Base-by-base conservation (phyloP, 2,113 vertebrate species). In the Sylvietta virens region DNA sequence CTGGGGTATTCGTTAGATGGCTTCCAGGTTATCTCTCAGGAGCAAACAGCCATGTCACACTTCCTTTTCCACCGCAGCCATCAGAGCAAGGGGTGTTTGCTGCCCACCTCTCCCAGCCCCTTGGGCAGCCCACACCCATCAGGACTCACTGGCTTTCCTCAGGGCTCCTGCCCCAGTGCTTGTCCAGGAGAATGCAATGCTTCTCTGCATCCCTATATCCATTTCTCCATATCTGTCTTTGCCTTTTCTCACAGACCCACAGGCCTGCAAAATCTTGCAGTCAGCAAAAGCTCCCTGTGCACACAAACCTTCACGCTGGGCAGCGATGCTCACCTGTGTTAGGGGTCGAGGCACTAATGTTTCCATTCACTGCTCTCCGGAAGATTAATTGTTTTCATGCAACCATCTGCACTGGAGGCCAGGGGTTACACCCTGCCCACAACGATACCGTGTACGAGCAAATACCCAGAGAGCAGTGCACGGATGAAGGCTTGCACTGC, bases 321-420 rank as follows among this genome's bases (percentile, higher is more conserved):
- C 77, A 62, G 42, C 2, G 69, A 30, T 7, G 16, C 73, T 89
- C 78, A 84, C 95, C 92, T 91, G 65, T 50, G 61, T 22, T 64
- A 58, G 77, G 53, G 56, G 48, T 84, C 4, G 13, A 93, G 88
- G 50, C 87, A 60, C 78, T 60, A 56, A 58, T 14, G 57, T 85
- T 95, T 85, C 90, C 65, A 40, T 79, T 91, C 12, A 4, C 73
- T 56, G 65, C 64, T 90, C 37, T 60, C 84, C 3, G 0, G 17
- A 87, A 95, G 90, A 81, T 92, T 78, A 78, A 85, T 94, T 85
- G 81, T 94, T 96, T 91, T 62, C 87, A 20, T 56, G 81, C 76
- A 65, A 2, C 86, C 42, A 16, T 31, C 80, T 54, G 71, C 77
- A 37, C 80, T 6, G 42, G n/a, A 73, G 89, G 76, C 42, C 84